Conservation (phyloP, 2,113 vertebrate species). For the Vidua chalybeata region DNA sequence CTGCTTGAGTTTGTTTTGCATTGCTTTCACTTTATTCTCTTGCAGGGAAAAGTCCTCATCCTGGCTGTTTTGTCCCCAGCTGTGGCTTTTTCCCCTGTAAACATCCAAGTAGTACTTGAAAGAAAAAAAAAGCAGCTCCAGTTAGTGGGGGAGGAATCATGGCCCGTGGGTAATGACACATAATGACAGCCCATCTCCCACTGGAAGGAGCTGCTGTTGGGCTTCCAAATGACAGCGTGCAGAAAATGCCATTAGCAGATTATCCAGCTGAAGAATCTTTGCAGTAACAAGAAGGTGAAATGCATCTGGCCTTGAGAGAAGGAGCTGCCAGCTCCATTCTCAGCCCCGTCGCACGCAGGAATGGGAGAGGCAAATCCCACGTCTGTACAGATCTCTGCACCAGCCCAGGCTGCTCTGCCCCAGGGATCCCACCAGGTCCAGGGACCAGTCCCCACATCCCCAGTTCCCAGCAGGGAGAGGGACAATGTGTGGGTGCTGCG, state of each 20-base stretch:
- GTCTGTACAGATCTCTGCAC: rapidly evolving
- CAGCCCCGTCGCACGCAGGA: rapidly evolving
- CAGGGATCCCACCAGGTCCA: rapidly evolving
- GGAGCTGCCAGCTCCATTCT: background rate
- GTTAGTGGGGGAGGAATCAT: conserved; percentile 26
- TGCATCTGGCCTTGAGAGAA: background rate
- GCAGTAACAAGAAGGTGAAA: background rate
- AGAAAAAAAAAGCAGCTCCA: background rate
- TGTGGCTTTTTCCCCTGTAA: conserved; percentile 37
- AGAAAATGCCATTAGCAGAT: conserved; percentile 37
- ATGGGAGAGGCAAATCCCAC: background rate
- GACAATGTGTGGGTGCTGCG: rapidly evolving
- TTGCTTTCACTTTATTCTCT: background rate
- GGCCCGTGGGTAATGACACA: conserved; percentile 49
- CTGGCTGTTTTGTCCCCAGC: background rate
- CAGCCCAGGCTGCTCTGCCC: background rate
- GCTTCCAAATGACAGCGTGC: conserved; percentile 28
- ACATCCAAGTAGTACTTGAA: conserved; percentile 37
- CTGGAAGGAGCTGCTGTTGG: conserved; percentile 44
- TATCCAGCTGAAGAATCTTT: background rate
- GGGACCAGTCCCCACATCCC: background rate
- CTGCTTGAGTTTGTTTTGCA: background rate
- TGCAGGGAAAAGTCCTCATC: background rate
- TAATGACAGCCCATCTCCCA: conserved; percentile 43
- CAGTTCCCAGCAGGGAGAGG: background rate